Evolutionary conservation across 1,140 invertebrate genomes (phyloP).

Genomic region (Microplitis mediator): DNA sequence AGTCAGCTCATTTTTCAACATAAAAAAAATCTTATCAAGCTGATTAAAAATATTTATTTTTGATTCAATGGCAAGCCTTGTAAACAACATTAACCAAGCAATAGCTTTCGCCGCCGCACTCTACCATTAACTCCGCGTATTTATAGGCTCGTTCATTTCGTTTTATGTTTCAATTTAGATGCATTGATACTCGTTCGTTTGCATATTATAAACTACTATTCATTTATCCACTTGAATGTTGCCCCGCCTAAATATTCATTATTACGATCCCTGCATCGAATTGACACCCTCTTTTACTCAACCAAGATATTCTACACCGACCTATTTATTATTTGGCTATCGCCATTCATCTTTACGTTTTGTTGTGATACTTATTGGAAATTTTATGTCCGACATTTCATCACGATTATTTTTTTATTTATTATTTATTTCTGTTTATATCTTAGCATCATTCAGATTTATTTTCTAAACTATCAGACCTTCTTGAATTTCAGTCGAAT

Average conservation of each 20-base stretch:
- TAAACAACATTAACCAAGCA: conserved; percentile 54
- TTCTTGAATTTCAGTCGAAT: no score
- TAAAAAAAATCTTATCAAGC: no score
- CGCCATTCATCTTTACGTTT: background rate
- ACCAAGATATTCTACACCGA: background rate
- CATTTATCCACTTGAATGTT: conserved; percentile 45
- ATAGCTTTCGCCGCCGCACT: conserved; percentile 59
- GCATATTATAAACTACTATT: conserved; percentile 56
- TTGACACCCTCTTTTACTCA: conserved; percentile 9
- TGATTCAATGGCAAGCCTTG: conserved; percentile 40
- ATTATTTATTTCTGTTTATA: no score
- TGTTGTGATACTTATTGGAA: background rate
- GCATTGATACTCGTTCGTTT: conserved; percentile 62
- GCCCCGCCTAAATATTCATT: conserved; percentile 30
- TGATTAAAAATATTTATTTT: background rate
- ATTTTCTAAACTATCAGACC: no score
- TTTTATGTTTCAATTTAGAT: conserved; percentile 64
- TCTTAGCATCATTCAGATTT: no score
- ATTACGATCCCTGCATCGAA: conserved; percentile 28
- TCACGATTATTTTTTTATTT: background rate
- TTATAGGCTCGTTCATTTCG: conserved; percentile 60
- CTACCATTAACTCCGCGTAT: conserved; percentile 60
- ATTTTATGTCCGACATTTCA: background rate
- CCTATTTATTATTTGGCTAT: background rate
- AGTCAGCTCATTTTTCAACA: background rate